Evolutionary conservation across 2,113 vertebrate genomes (phyloP), one percentile per base, ranked within the genome.

Genomic region (Tupaia tana): DNA sequence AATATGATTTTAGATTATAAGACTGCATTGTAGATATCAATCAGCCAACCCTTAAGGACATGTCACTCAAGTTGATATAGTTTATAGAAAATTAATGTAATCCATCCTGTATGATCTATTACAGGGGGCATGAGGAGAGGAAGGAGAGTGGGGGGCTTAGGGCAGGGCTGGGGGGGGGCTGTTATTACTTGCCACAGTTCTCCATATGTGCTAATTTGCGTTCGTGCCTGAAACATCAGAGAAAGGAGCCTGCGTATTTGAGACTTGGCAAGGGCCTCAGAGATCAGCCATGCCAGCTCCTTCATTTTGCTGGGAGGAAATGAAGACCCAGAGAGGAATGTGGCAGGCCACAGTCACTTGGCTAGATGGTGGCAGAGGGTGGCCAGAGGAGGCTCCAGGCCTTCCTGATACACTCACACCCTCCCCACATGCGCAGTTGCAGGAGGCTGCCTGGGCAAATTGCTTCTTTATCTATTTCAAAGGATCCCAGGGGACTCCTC

Each of bases 1-100:
- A 99, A 99, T 99, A 99, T 98, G 97, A 98, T 98, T 98, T 98
- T 98, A 98, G 98, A 98, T 98, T 98, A 98, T 98, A 98, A 98
- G 98, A 98, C 98, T 74, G 98, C 98, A 98, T 98, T 98, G 98
- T 97, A 97, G 98, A 97, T 99, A 99, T 99, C 98, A 98, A 98
- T 99, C 98, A 98, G 97, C 97, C 96, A 98, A 98, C 97, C 98
- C 98, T 98, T 99, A 98, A 99, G 98, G 98, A 99, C 97, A 98
- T 98, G 98, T 98, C 98, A 98, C 97, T 98, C 98, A 98, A 98
- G 96, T 98, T 98, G 98, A 98, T 98, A 98, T 94, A 98, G 97
- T 98, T 98, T 98, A 98, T 98, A 98, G 98, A 98, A 98, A 99
- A 99, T 99, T 98, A 98, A 98, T 98, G 97, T 98, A 98, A 98